Evolutionary conservation across 2,888 invertebrate species (phyloP).

Genomic region (Macrophya alboannulata): DNA sequence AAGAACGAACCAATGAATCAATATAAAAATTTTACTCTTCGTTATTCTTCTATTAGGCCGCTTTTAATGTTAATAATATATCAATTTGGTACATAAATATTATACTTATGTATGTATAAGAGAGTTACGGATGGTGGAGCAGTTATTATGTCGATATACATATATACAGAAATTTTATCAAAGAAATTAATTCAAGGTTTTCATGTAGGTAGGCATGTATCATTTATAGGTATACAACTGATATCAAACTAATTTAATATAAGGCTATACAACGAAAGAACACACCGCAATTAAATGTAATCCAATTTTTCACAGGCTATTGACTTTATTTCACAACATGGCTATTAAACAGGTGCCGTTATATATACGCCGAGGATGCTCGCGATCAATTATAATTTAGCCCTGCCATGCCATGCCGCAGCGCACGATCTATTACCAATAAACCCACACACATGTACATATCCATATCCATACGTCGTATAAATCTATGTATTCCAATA

Average conservation of each 20-base stretch:
- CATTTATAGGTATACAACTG: background rate
- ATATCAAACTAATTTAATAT: constrained; percentile 30
- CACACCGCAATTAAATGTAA: constrained; percentile 38
- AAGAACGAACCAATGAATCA: background rate
- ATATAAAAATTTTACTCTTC: background rate
- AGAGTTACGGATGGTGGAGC: background rate
- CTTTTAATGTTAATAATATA: background rate
- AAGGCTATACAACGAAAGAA: background rate
- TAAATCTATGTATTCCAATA: no score
- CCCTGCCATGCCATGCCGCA: background rate
- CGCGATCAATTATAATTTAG: constrained; percentile 17
- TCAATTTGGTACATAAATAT: no score
- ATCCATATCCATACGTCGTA: no score
- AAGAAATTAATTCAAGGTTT: background rate
- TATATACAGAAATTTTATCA: background rate
- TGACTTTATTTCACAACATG: constrained; percentile 42
- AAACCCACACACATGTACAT: no score
- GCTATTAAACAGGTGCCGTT: constrained; percentile 18
- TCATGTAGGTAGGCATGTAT: background rate
- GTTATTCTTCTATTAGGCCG: background rate
- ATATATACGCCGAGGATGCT: constrained; percentile 1
- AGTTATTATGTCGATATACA: background rate
- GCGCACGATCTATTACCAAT: no score
- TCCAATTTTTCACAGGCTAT: constrained; percentile 41
- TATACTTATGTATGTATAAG: background rate